Evolutionary conservation across 1,140 invertebrate species (phyloP).

Genomic region (Meloidogyne hapla): DNA sequence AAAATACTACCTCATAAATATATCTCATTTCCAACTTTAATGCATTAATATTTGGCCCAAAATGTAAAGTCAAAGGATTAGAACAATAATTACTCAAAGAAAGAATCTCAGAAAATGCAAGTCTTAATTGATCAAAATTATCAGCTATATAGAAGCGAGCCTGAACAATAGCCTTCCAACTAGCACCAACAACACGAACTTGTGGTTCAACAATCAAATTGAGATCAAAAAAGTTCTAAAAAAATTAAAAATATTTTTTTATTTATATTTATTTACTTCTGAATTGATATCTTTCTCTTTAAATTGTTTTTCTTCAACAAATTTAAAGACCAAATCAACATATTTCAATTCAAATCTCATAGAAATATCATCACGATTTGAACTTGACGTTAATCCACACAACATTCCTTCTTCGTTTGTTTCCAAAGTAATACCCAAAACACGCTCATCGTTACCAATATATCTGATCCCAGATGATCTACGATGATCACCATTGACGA

Average conservation of each 20-base stretch:
- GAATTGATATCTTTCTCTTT: not conserved
- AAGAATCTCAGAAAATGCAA: not conserved
- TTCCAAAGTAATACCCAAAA: conserved; percentile 3
- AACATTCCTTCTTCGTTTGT: conserved; percentile 1
- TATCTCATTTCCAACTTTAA: conserved; percentile 6
- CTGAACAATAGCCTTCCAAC: not conserved
- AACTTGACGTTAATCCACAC: not conserved
- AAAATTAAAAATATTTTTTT: not conserved
- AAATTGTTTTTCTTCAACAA: not conserved
- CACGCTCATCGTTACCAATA: not conserved
- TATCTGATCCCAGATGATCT: not conserved
- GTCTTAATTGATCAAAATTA: not conserved
- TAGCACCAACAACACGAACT: not conserved
- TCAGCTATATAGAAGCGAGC: not conserved
- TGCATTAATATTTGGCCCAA: not conserved
- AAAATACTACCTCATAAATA: not conserved
- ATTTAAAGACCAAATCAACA: not conserved
- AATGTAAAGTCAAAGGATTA: conserved; percentile 2
- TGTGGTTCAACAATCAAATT: not conserved
- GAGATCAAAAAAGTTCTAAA: not conserved
- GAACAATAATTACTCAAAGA: not conserved
- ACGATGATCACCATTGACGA: not conserved
- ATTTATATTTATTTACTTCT: not conserved
- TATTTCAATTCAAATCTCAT: not conserved
- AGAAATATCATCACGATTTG: conserved; percentile 1